These are phyloP conservation scores for Pyrgilauda ruficollis DNA, from an alignment of 2,113 vertebrate species.

Conservation along the genomic window DNA sequence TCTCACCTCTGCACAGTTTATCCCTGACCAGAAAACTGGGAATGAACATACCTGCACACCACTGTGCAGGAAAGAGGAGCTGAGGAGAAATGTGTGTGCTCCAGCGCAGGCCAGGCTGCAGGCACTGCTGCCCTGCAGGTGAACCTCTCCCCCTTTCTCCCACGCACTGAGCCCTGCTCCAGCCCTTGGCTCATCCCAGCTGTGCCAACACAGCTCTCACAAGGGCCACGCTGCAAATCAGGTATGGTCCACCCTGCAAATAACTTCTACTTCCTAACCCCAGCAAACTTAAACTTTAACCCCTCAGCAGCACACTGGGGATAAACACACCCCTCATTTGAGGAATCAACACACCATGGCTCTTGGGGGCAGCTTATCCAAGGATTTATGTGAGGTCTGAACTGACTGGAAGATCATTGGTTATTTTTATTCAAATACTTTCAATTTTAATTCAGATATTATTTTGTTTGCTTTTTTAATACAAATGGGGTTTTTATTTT, in stretches of 20 bases:
- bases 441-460: neutral
- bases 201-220: neutral
- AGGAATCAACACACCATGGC: rapidly evolving
- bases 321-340: neutral
- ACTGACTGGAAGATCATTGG: neutral
- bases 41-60: neutral
- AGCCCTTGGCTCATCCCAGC: neutral
- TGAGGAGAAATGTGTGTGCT: neutral
- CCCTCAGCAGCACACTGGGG: neutral
- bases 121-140: neutral
- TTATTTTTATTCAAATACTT: neutral
- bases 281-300: neutral
- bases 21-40: neutral
- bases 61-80: neutral
- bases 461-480: neutral
- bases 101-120: neutral
- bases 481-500: neutral
- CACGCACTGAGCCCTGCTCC: rapidly evolving
- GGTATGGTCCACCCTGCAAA: neutral
- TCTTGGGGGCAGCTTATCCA: neutral
- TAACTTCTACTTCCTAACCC: neutral
- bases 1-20: neutral
- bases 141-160: neutral
- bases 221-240: neutral
- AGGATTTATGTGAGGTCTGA: neutral